phyloP scores from a whole-genome alignment of 2,888 invertebrate species.

The Clunio marinus region DNA sequence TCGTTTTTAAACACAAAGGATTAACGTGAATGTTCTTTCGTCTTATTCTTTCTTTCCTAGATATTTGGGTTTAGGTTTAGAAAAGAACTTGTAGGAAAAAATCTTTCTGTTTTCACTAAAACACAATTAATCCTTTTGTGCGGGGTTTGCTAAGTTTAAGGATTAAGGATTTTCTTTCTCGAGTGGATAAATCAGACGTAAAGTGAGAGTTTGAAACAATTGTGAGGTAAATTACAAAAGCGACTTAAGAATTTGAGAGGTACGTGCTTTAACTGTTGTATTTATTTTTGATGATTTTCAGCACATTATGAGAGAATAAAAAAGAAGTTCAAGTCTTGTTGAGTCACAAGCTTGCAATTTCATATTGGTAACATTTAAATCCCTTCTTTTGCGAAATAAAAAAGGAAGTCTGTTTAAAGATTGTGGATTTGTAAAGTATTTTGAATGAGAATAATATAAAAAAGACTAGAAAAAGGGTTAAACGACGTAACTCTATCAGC shows the following conservation, averaged over 20 bases:
- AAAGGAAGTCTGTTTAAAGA: too few relatives aligned
- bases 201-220: conserved; percentile 13
- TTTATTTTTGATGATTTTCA: background rate
- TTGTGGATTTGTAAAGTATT: background rate
- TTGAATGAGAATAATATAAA: background rate
- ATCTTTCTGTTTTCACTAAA: too few relatives aligned
- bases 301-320: too few relatives aligned
- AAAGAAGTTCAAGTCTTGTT: background rate
- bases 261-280: conserved; percentile 27
- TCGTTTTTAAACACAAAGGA: background rate
- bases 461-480: background rate
- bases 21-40: conserved; percentile 1
- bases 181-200: background rate
- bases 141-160: background rate
- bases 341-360: background rate
- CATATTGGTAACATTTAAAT: background rate
- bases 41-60: background rate
- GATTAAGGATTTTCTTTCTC: conserved; percentile 14
- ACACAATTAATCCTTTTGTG: background rate
- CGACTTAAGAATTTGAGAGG: conserved; percentile 21
- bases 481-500: background rate
- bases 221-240: conserved; percentile 29
- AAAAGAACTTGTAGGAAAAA: too few relatives aligned
- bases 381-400: background rate
- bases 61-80: too few relatives aligned